Base-by-base conservation (phyloP, 2,113 vertebrate species). In the Ptychochromis oligacanthus region DNA sequence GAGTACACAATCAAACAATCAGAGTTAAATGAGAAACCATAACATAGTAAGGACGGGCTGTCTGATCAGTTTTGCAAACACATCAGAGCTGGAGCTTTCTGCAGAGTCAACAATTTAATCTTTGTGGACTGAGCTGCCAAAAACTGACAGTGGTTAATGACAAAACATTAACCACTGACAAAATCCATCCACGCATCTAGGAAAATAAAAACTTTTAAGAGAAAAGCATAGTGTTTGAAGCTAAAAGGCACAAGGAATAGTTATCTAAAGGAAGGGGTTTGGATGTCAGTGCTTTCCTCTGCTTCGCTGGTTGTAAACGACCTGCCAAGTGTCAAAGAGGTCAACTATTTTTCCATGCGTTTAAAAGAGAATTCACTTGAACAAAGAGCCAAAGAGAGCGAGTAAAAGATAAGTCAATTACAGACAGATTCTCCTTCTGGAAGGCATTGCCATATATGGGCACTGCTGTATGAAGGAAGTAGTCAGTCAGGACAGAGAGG, bases 401-500 rank as follows among this genome's bases (percentile, higher is more conserved):
- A 74, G 52, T 1, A 22, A 82, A 18, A 90, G 81, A 89, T 80
- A 57, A 82, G 56, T 62, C 46, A 52, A 67, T 55, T 57, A 26
- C 57, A 64, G 61, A 70, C 54, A 26, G 18, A 79, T 26, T 8
- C 57, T 5, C 60, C 49, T 36, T 74, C 81, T 87, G 61, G 46
- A 64, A 88, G 74, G 54, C 70, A 36, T 90, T 80, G 62, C 94
- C 93, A 92, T 94, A 94, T 93, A 93, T 88, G 91, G 94, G 43
- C 58, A 0, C 11, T 49, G 17, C 58, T 62, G 80, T 81, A 67
- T 65, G 80, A 75, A 90, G 92, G 85, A 90, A 80, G 85, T 72
- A 26, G 83, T 86, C 77, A 40, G 70, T 62, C 38, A 22, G 64
- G 81, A 84, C 81, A 22, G 26, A 86, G 78, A 59, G 79, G 75